Evolutionary conservation across 2,113 vertebrate genomes (phyloP), one percentile per base, ranked within the genome.

Genomic region (Istiophorus platypterus): DNA sequence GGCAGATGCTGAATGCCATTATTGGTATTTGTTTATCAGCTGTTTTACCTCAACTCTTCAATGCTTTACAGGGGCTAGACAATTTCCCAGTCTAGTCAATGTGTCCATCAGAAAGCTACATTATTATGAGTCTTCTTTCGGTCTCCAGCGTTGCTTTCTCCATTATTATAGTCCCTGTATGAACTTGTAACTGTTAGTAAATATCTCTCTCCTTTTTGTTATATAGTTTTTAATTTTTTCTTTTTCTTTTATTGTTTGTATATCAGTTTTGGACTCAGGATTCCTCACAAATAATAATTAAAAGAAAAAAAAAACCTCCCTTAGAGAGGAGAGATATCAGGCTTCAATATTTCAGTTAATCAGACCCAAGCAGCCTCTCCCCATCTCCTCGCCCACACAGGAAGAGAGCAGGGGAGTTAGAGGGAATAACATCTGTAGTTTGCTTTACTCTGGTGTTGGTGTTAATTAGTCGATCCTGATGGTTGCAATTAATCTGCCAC

Each of bases 391-490:
- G 17, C 73, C 59, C 82, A 66, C 73, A 52, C 42, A 73, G 70
- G 59, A 69, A 17, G 24, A 63, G 68, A 18, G 76, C 47, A 47
- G 4, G 18, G 22, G 69, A 45, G 82, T 37, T 34, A 58, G 56
- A 73, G 82, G 85, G 80, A 88, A 66, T 63, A 81, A 57, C 76
- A 62, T 85, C 76, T 72, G 71, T 76, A 85, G 78, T 80, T 86
- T 86, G 64, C 78, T 75, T 82, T 76, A 75, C 80, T 82, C 65
- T 67, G 68, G 45, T 72, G 83, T 26, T 82, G 78, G 88, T 93
- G n/a, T n/a, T n/a, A 88, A 92, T 91, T 83, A 92, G 75, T 80
- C 89, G 76, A 92, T 92, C 70, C 84, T 89, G 90, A 91, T 81
- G 73, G 82, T 68, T 89, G 88, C 84, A 90, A 91, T 92, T 91